phyloP scores from a whole-genome alignment of 2,113 vertebrate genomes.

The Tringa solitaria region DNA sequence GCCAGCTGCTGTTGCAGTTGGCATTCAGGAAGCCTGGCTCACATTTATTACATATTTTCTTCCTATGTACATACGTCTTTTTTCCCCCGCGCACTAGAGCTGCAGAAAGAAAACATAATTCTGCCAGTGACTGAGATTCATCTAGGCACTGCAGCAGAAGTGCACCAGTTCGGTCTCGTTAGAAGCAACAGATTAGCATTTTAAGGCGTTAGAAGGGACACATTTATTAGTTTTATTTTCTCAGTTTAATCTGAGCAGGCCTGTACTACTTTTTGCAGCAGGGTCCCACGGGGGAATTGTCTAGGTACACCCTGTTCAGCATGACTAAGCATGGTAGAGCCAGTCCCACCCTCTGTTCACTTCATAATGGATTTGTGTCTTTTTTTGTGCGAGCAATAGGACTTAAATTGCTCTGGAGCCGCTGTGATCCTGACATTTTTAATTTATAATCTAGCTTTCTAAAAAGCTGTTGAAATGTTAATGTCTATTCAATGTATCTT shows the following conservation, averaged over 20 bases:
- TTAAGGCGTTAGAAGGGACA: neutral
- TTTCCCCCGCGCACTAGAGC: neutral
- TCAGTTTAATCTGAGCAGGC: neutral
- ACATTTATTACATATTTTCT: neutral
- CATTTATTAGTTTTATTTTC: neutral
- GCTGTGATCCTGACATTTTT: neutral
- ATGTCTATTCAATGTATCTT: neutral
- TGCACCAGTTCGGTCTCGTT: neutral
- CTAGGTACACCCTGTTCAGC: neutral
- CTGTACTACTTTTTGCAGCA: neutral
- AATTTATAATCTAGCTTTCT: neutral
- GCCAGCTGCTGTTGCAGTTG: neutral
- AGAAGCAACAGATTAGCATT: neutral
- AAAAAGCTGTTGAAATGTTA: constrained; percentile 9
- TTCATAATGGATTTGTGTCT: neutral
- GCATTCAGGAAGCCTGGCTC: neutral
- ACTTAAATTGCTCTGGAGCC: neutral
- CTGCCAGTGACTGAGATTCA: neutral
- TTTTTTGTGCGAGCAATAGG: neutral
- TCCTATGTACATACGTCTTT: neutral
- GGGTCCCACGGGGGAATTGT: neutral
- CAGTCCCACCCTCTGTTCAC: neutral
- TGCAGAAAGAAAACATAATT: neutral
- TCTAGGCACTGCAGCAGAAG: neutral
- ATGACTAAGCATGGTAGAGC: neutral